These are phyloP conservation scores for Paratrypauchen microcephalus DNA, from an alignment of 2,797 vertebrate species.

Conservation along the genomic window DNA sequence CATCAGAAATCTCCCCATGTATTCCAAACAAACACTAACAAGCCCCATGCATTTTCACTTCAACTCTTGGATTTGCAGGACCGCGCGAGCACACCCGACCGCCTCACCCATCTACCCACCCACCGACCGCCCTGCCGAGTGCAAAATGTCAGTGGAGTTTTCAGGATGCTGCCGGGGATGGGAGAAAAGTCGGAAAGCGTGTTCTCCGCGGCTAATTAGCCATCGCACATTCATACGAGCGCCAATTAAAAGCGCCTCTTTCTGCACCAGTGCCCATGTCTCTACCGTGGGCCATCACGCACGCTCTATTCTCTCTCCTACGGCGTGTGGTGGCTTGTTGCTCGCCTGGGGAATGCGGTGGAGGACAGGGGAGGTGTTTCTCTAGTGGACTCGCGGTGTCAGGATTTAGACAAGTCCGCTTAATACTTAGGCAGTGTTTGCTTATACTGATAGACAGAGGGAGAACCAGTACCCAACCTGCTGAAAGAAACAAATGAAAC, in stretches of 20 bases:
- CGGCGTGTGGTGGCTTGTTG: slow-evolving; percentile 43
- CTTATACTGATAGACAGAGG: slow-evolving; percentile 32
- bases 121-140: slow-evolving; percentile 51
- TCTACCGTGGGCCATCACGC: slow-evolving; percentile 56
- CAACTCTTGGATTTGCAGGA: slow-evolving; percentile 36
- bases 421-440: slow-evolving; percentile 40
- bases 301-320: slow-evolving; percentile 35
- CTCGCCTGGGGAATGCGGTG: slow-evolving; percentile 20
- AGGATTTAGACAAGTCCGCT: slow-evolving; percentile 33
- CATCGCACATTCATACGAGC: slow-evolving; percentile 56
- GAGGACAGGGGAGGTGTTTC: slow-evolving; percentile 2
- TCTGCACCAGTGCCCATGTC: slow-evolving; percentile 61
- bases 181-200: slow-evolving; percentile 33
- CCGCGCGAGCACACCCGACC: slow-evolving; percentile 19
- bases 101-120: slow-evolving; percentile 1
- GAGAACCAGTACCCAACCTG: slow-evolving; percentile 12
- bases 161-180: slow-evolving; percentile 49
- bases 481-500: slow-evolving; percentile 14
- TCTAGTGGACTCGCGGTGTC: slow-evolving; percentile 27
- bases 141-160: slow-evolving; percentile 60
- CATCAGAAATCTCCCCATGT: slow-evolving; percentile 16
- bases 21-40: slow-evolving; percentile 43
- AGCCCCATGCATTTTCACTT: slow-evolving; percentile 35
- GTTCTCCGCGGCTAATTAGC: slow-evolving; percentile 63
- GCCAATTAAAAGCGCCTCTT: slow-evolving; percentile 69